Conservation (phyloP, 2,113 vertebrate species). For the Neolamprologus ventralis region DNA sequence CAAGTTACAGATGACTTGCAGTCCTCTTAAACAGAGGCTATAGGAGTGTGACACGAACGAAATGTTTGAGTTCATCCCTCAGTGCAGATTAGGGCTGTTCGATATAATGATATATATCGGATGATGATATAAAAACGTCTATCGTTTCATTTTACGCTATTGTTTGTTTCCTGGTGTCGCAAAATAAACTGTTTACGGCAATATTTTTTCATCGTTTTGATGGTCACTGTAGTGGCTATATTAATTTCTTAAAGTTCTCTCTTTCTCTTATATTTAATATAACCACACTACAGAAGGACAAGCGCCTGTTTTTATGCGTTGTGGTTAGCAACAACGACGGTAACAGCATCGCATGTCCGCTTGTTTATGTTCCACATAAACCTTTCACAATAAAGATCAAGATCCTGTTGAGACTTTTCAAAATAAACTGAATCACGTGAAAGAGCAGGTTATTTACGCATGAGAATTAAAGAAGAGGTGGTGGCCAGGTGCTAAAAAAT, state of each 20-base stretch:
- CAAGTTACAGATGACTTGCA: neutral
- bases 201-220: neutral
- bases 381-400: neutral
- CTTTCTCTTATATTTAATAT: rapidly evolving
- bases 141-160: rapidly evolving
- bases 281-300: rapidly evolving
- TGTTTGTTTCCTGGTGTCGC: rapidly evolving
- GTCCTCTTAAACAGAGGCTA: neutral
- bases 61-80: neutral
- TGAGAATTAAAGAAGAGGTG: no score
- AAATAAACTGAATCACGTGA: neutral
- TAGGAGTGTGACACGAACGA: neutral
- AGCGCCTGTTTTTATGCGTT: neutral
- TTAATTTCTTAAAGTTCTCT: neutral
- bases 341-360: rapidly evolving
- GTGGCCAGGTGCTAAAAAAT: no score
- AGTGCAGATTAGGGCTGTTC: neutral
- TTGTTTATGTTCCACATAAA: neutral
- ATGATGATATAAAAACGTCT: neutral
- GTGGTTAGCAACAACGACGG: neutral
- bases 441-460: no score
- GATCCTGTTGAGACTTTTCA: neutral
- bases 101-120: neutral
- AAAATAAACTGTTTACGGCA: neutral
- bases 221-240: neutral